These are phyloP conservation scores for Plodia interpunctella DNA, from an alignment of 1,140 invertebrate species.

Conservation along the genomic window DNA sequence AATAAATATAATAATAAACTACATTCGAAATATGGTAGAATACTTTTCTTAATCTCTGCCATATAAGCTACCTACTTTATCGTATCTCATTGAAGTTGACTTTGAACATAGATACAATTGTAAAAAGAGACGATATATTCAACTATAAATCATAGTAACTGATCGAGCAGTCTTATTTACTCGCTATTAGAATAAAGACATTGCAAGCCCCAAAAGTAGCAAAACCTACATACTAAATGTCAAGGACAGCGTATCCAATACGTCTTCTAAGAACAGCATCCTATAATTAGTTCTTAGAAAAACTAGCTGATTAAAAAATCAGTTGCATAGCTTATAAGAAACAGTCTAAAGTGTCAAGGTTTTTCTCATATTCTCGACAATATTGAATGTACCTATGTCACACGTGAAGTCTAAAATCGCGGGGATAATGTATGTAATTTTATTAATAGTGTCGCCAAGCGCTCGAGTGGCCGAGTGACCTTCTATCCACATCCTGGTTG, in stretches of 20 bases:
- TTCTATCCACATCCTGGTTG: conserved; percentile 33
- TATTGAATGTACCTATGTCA: conserved; percentile 6
- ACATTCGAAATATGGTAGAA: too few species aligned
- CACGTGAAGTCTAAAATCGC: background rate
- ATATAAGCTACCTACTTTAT: too few species aligned
- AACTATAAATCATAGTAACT: too few species aligned
- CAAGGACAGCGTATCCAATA: background rate
- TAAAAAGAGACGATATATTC: too few species aligned
- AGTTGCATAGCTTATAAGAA: background rate
- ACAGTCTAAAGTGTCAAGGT: background rate
- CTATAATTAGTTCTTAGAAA: background rate
- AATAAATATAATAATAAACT: too few species aligned
- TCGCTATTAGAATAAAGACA: too few species aligned
- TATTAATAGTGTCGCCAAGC: conserved; percentile 5
- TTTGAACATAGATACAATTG: too few species aligned
- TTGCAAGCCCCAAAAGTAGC: background rate
- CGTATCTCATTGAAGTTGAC: too few species aligned
- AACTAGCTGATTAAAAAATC: background rate
- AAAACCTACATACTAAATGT: background rate
- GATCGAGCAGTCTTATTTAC: too few species aligned
- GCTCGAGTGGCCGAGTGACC: conserved; percentile 23
- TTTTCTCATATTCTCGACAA: conserved; percentile 8
- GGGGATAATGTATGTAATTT: background rate
- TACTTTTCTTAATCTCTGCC: too few species aligned
- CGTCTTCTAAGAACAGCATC: background rate